Percentiles rank a stretch among this genome's conserved stretches.
Evolutionary conservation across 2,888 invertebrate species (phyloP).

Genomic region (Baccha elongata): DNA sequence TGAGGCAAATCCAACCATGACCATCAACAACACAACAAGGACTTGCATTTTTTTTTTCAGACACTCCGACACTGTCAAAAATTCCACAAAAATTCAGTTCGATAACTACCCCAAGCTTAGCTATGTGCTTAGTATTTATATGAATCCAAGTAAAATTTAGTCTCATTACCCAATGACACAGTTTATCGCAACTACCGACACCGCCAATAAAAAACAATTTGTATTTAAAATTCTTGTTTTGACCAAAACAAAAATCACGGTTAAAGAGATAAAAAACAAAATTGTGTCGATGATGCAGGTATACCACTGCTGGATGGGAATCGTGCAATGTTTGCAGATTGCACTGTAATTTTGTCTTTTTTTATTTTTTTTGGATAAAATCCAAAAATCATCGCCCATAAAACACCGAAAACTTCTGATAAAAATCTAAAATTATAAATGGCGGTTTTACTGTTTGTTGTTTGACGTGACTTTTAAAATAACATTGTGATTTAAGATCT

Average conservation of each 20-base stretch:
- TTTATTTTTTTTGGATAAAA: conserved; percentile 6
- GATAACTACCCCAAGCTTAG: conserved; percentile 46
- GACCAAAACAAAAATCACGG: conserved; percentile 4
- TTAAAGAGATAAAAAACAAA: conserved; percentile 8
- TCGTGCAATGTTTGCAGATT: conserved; percentile 54
- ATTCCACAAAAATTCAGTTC: conserved; percentile 36
- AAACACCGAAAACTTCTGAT: conserved; percentile 32
- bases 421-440: conserved; percentile 24
- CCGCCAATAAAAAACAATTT: conserved; percentile 11
- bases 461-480: conserved; percentile 13
- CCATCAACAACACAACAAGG: conserved; percentile 76
- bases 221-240: conserved; percentile 64
- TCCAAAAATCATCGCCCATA: conserved; percentile 24
- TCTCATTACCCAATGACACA: conserved; percentile 48
- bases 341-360: conserved; percentile 9
- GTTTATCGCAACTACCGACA: not conserved
- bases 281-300: conserved; percentile 13
- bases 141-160: conserved; percentile 25
- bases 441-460: conserved; percentile 9
- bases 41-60: conserved; percentile 75
- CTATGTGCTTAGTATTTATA: conserved; percentile 58
- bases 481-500: not conserved
- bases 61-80: not conserved
- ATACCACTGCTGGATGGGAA: not conserved
- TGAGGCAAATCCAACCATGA: conserved; percentile 76